Base-by-base conservation (phyloP, 2,113 vertebrate species). In the Indicator maculatus region DNA sequence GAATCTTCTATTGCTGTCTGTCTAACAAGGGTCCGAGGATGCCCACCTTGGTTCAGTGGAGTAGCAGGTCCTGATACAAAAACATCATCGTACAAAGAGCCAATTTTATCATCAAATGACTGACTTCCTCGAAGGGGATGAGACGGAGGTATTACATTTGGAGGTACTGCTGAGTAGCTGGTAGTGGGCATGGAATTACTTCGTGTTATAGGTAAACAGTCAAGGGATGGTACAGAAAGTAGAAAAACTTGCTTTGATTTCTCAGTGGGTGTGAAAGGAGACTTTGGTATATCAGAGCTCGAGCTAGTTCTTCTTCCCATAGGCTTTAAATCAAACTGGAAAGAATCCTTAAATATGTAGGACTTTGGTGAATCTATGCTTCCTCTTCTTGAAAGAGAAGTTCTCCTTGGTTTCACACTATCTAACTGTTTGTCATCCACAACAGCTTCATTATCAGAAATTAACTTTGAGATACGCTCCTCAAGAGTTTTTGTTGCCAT, bases 281-380 rank as follows among this genome's bases (percentile, higher is more conserved):
- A 99, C 97, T 99, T 99, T 87, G 99, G 99, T 98, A 99, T 99
- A 90, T 99, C 99, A 30, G 99, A 99, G 86, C 99, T 99, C 36
- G 99, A 99, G 95, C 99, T 99, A 67, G 99, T 99, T 95, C 99
- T 98, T 97, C 99, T 98, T 86, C 98, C 99, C 88, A 99, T 98
- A 39, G 99, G 99, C 95, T 99, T 99, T 63, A 99, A 97, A 95
- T 99, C 99, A 98, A 99, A 99, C 95, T 99, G 99, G 97, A 99
- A 99, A 78, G 99, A 99, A 95, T 99, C 99, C 97, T 99, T 99
- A 96, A 99, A 99, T 96, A 99, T 99, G 82, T 99, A 99, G 5
- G 99, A 99, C 94, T 99, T 99, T 5, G 99, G 99, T 28, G 99
- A 99, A 95, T 99, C 99, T 83, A 99, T 99, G 95, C 99, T 99